A percentile compares a stretch with the other conserved stretches of the same genome.
These are phyloP conservation scores for Poicephalus meyeri DNA, from an alignment of 2,113 vertebrate genomes.

Conservation along the genomic window DNA sequence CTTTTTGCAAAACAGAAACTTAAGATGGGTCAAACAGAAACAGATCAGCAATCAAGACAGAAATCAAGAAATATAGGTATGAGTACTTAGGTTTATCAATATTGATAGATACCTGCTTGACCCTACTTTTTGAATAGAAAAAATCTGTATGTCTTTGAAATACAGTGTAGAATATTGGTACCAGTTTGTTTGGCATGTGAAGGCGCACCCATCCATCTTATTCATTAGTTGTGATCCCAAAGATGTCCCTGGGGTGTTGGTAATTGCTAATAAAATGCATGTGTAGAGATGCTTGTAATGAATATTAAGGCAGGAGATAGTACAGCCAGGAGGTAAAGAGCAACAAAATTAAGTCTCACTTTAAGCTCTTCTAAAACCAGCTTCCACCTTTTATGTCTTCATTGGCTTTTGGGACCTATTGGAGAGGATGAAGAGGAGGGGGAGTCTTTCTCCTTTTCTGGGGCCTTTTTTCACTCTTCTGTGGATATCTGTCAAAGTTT, in stretches of 20 bases:
- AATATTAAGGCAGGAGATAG: background rate
- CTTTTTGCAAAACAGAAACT: background rate
- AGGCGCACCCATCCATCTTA: background rate
- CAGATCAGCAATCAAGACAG: background rate
- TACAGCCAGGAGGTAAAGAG: background rate
- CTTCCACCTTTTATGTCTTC: background rate
- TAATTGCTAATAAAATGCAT: background rate
- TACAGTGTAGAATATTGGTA: background rate
- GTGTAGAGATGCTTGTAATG: background rate
- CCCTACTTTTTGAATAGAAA: background rate
- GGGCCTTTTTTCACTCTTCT: background rate
- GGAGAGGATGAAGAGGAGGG: background rate
- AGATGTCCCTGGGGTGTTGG: background rate
- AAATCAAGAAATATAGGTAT: background rate
- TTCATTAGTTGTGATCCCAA: background rate
- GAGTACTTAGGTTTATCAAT: background rate
- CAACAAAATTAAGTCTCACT: background rate
- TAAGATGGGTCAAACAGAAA: background rate
- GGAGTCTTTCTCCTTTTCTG: rapidly evolving
- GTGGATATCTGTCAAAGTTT: background rate
- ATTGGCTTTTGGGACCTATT: background rate
- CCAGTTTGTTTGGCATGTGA: background rate
- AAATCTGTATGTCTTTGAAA: background rate
- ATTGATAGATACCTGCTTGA: background rate
- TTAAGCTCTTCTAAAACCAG: background rate